These are phyloP conservation scores for Sandelia bainsii DNA, from an alignment of 2,797 vertebrate species.

Conservation along the genomic window DNA sequence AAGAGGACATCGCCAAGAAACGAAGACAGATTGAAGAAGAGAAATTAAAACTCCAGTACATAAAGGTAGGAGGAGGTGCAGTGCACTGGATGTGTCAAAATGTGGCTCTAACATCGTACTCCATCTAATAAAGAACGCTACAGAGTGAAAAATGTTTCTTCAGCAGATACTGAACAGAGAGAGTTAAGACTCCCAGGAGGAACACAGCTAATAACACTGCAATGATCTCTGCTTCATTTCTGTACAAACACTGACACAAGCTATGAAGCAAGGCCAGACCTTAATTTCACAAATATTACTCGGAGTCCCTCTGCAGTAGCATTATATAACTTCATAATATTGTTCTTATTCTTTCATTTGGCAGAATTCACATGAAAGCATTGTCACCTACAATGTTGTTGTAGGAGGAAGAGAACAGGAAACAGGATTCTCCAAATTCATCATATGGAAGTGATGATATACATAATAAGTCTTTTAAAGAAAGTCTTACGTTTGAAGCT, in stretches of 20 bases:
- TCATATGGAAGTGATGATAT: neutral
- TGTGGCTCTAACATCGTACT: neutral
- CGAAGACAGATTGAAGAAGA: conserved; percentile 93
- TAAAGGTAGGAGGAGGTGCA: conserved; percentile 85
- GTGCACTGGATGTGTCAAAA: neutral
- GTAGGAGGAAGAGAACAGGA: neutral
- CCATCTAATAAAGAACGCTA: neutral
- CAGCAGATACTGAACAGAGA: conserved; percentile 1
- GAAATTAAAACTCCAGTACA: conserved; percentile 94
- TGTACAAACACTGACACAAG: conserved; percentile 5
- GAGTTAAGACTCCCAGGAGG: neutral
- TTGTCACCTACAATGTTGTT: neutral
- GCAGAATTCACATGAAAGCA: neutral
- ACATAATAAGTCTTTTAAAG: no score
- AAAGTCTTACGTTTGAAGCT: neutral
- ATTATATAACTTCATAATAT: conserved; percentile 9
- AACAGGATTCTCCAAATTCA: neutral
- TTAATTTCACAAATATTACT: conserved; percentile 13
- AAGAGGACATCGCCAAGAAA: conserved; percentile 93
- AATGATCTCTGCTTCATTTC: conserved; percentile 3
- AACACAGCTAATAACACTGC: conserved; percentile 18
- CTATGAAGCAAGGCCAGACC: neutral
- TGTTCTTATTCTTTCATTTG: neutral
- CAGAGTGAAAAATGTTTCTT: neutral
- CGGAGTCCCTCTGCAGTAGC: neutral